Evolutionary conservation across 2,888 invertebrate species (phyloP), one percentile per base, ranked within the genome.

Genomic region (Drosophila mercatorum): DNA sequence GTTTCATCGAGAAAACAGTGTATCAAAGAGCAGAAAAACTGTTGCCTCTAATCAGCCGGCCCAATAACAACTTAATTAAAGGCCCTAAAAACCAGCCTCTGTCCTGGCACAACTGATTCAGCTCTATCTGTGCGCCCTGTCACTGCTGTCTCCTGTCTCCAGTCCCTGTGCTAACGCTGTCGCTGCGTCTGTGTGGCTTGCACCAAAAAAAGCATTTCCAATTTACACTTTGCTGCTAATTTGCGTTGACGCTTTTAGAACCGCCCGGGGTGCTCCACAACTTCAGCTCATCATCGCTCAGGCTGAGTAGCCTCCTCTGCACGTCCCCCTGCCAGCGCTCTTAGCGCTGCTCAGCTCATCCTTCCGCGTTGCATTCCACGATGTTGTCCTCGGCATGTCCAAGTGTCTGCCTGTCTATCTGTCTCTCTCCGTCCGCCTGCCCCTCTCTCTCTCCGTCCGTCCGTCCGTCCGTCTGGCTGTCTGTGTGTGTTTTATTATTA

Each of bases 171-270:
- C 11, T 14, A 14, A 44, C 8, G 38, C n/a, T 22, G 53, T 38
- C 22, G 38, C 40, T 52, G 40, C n/a, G 28, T 61, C 40, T 81
- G 72, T 84, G 83, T 77, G 87, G 61, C 76, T 81, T 89, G 85
- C 88, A 89, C 84, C 89, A 85, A 87, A 85, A 85, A 85, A 85
- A 85, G 89, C 88, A 88, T 83, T 89, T 80, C 87, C 89, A 88
- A 88, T 88, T 88, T 90, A 86, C 90, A 88, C 88, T 90, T 90
- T 82, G 87, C 82, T 87, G 89, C 88, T 88, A 90, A 88, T 88
- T 88, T 87, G 87, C 88, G 81, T 84, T 84, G 84, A 84, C 84
- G 84, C 84, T 89, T 84, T 84, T 89, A 84, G 84, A 87, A 83
- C 87, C 87, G 89, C 84, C 89, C 57, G 84, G 81, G 74, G 84